Conservation (phyloP, 2,113 vertebrate genomes). For the Cavia aperea region DNA sequence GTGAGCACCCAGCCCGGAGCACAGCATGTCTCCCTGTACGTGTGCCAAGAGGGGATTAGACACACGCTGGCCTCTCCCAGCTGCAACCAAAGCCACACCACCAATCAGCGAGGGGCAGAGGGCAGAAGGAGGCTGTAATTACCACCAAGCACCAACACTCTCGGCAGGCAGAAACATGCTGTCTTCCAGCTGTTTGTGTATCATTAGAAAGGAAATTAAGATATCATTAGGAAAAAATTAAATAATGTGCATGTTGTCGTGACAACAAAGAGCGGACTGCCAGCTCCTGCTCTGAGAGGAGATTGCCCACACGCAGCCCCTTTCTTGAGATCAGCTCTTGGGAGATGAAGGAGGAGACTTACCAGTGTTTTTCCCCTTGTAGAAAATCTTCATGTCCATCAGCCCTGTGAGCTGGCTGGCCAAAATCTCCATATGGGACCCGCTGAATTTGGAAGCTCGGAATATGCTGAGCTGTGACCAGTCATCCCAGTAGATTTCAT, state of each 20-base stretch:
- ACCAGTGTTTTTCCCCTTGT: conserved; percentile 91
- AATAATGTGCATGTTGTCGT: conserved; percentile 56
- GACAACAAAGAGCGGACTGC: conserved; percentile 48
- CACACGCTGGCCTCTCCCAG: not conserved
- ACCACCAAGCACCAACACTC: conserved; percentile 18
- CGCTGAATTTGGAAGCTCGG: conserved; percentile 88
- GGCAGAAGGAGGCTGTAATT: conserved; percentile 45
- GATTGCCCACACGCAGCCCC: conserved; percentile 21
- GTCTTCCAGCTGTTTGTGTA: conserved; percentile 63
- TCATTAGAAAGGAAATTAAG: conserved; percentile 68
- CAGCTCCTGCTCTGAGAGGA: not conserved
- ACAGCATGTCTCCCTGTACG: rapidly evolving
- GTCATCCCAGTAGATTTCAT: conserved; percentile 98
- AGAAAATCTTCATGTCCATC: conserved; percentile 99
- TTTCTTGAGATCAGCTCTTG: not conserved
- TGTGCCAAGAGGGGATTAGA: not conserved
- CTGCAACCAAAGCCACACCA: conserved; percentile 7
- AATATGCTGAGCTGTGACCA: conserved; percentile 98
- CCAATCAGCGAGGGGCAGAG: not conserved
- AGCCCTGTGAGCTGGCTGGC: conserved; percentile 89
- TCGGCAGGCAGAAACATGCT: conserved; percentile 46
- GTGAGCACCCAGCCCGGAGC: not conserved
- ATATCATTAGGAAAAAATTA: conserved; percentile 67
- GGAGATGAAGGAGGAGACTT: not conserved
- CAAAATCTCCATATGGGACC: conserved; percentile 83